These are phyloP conservation scores for Gobius niger DNA, from an alignment of 2,113 vertebrate species.

Conservation along the genomic window DNA sequence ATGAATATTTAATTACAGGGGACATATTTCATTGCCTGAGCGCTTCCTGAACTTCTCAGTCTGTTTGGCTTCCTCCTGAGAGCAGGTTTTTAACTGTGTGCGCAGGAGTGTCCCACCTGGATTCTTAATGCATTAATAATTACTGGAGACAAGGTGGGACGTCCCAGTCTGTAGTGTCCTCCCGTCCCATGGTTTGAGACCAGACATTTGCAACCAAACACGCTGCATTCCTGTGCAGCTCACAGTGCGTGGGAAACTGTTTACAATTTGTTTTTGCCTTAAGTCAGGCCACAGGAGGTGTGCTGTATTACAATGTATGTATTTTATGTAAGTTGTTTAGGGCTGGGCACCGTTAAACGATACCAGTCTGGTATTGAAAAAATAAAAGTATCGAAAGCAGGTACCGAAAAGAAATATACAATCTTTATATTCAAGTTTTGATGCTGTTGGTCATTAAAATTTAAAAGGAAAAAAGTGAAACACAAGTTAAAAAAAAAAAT, in stretches of 20 bases:
- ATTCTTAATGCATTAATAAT: slow-evolving; percentile 65
- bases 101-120: slow-evolving; percentile 48
- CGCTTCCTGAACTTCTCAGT: not conserved
- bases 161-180: slow-evolving; percentile 49
- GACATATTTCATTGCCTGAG: not conserved
- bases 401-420: too few relatives aligned
- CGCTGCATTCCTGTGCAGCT: slow-evolving; percentile 64
- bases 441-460: too few relatives aligned
- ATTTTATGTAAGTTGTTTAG: too few relatives aligned
- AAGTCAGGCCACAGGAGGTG: slow-evolving; percentile 45
- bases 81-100: slow-evolving; percentile 58
- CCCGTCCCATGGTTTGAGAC: slow-evolving; percentile 49
- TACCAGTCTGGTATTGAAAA: too few relatives aligned
- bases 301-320: too few relatives aligned
- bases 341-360: too few relatives aligned
- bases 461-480: too few relatives aligned
- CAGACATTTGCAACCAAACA: slow-evolving; percentile 52
- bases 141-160: slow-evolving; percentile 56
- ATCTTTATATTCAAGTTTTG: too few relatives aligned
- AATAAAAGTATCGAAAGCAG: too few relatives aligned
- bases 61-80: slow-evolving; percentile 31
- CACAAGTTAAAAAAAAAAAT: too few relatives aligned
- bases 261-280: slow-evolving; percentile 19
- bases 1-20: not conserved
- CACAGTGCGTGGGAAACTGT: slow-evolving; percentile 50